phyloP scores from a whole-genome alignment of 2,888 invertebrate species.

The Drosophila subquinaria region DNA sequence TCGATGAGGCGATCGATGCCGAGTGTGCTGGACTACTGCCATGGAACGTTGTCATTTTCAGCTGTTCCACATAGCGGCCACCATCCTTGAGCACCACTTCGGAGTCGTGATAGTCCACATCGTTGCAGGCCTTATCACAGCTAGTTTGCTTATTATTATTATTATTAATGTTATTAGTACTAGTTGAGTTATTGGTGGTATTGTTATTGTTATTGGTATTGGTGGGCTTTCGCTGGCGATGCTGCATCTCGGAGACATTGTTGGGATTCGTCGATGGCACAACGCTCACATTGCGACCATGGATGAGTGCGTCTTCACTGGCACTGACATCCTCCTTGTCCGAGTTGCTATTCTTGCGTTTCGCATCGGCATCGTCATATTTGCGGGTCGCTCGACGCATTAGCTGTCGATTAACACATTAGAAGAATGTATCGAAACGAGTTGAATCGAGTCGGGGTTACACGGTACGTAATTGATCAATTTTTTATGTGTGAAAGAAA shows the following conservation, averaged over 20 bases:
- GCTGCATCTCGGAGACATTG: constrained; percentile 81
- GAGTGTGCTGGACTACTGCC: constrained; percentile 80
- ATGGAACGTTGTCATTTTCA: constrained; percentile 73
- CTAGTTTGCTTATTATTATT: constrained; percentile 63
- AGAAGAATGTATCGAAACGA: constrained; percentile 14
- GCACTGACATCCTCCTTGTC: constrained; percentile 74
- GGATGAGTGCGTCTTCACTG: constrained; percentile 68
- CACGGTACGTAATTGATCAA: constrained; percentile 25
- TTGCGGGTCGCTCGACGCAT: constrained; percentile 64
- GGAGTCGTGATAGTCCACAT: constrained; percentile 66
- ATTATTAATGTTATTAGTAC: constrained; percentile 29
- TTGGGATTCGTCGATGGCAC: constrained; percentile 17
- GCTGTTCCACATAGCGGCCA: constrained; percentile 65
- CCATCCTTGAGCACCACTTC: constrained; percentile 73
- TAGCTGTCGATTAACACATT: constrained; percentile 46
- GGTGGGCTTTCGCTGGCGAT: constrained; percentile 83
- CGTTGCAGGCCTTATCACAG: constrained; percentile 77
- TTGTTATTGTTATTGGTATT: constrained; percentile 64
- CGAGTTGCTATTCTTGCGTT: constrained; percentile 84
- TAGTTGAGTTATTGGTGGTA: constrained; percentile 59
- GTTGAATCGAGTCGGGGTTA: constrained; percentile 31
- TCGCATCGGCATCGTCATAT: constrained; percentile 78
- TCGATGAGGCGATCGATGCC: constrained; percentile 74
- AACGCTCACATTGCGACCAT: constrained; percentile 40
- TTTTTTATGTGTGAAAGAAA: constrained; percentile 64